Percentiles rank a stretch among this genome's conserved stretches.
phyloP scores from a whole-genome alignment of 2,888 invertebrate species.

The Tiliacea aurago region DNA sequence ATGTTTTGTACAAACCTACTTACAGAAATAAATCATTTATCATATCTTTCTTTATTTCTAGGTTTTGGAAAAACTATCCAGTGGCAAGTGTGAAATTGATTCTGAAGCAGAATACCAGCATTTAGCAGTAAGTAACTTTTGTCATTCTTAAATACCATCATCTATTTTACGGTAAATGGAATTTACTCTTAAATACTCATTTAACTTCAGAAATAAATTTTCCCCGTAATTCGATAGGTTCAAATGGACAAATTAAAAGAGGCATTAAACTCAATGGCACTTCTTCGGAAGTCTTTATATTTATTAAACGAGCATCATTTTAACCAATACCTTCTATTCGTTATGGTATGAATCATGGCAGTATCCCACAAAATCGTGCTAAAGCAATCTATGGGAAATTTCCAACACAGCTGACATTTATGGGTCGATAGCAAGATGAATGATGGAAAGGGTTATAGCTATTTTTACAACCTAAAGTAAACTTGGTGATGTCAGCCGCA shows the following conservation, averaged over 20 bases:
- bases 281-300: background rate
- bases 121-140: conserved; percentile 79
- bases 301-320: conserved; percentile 10
- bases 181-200: background rate
- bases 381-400: background rate
- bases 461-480: conserved; percentile 24
- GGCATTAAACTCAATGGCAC: background rate
- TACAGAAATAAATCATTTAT: too few species aligned
- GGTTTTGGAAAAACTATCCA: conserved; percentile 85
- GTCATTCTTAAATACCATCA: background rate
- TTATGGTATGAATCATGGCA: conserved; percentile 1
- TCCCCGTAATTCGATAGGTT: background rate
- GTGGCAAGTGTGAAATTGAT: conserved; percentile 79
- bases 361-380: background rate
- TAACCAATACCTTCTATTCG: background rate
- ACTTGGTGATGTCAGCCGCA: conserved; percentile 17
- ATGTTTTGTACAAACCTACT: too few species aligned
- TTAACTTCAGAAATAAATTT: background rate
- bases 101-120: conserved; percentile 80
- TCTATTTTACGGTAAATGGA: too few species aligned
- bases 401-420: conserved; percentile 12
- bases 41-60: conserved; percentile 60
- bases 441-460: conserved; percentile 2
- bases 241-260: background rate
- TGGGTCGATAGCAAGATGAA: conserved; percentile 19